phyloP scores from a whole-genome alignment of 2,888 invertebrate genomes.

The Melinopterus prodromus region DNA sequence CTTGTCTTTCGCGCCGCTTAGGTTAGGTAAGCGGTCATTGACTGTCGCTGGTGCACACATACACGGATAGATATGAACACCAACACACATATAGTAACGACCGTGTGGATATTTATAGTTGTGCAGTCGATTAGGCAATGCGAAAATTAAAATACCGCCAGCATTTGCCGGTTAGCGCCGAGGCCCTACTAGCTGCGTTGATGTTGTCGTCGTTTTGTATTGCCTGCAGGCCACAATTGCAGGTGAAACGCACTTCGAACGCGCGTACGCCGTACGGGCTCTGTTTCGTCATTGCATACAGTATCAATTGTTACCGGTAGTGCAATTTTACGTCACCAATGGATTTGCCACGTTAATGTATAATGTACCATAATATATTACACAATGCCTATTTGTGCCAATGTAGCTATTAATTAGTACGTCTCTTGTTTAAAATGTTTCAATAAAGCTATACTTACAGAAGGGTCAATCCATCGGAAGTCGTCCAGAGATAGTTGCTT shows the following conservation, averaged over 20 bases:
- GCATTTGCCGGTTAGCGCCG: constrained; percentile 5
- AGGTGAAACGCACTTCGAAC: constrained; percentile 10
- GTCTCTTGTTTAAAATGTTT: too few relatives aligned
- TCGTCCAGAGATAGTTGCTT: too few relatives aligned
- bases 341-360: not conserved
- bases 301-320: not conserved
- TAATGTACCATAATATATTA: not conserved
- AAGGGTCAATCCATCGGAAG: too few relatives aligned
- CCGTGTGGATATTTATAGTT: constrained; percentile 44
- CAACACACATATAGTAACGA: constrained; percentile 7
- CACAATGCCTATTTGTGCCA: not conserved
- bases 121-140: constrained; percentile 44
- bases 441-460: too few relatives aligned
- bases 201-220: not conserved
- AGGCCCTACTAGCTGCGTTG: not conserved
- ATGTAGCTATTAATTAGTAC: too few relatives aligned
- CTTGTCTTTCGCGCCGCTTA: not conserved
- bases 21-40: constrained; percentile 47
- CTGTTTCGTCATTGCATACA: not conserved
- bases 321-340: not conserved
- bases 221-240: constrained; percentile 7
- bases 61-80: constrained; percentile 27
- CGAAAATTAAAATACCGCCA: constrained; percentile 45
- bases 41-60: constrained; percentile 33
- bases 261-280: not conserved